Conservation (phyloP, 2,797 vertebrate genomes). For the Margarornis squamiger region DNA sequence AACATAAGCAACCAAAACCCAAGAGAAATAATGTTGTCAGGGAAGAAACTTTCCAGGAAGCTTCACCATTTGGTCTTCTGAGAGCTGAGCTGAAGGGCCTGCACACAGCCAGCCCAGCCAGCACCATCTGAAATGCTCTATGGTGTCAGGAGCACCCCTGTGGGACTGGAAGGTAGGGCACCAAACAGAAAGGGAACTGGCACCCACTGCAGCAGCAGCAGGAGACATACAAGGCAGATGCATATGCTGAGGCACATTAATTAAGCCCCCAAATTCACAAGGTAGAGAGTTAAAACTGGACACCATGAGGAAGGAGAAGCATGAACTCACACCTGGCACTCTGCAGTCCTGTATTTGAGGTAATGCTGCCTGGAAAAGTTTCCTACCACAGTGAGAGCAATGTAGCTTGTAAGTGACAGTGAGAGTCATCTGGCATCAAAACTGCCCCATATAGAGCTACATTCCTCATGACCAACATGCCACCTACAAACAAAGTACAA, state of each 20-base stretch:
- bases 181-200: not conserved
- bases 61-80: not conserved
- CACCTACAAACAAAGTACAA: constrained; percentile 7
- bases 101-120: not conserved
- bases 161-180: not conserved
- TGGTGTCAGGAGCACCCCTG: fast-evolving
- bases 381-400: not conserved
- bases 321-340: not conserved
- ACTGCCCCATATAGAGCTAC: not conserved
- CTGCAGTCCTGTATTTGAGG: not conserved
- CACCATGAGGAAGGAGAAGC: not conserved
- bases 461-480: constrained; percentile 20
- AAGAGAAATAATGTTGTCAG: not conserved
- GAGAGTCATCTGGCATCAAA: not conserved
- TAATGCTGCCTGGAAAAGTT: not conserved
- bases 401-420: not conserved
- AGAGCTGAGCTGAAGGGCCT: not conserved
- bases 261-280: not conserved
- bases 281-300: not conserved
- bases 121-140: not conserved
- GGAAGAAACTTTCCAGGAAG: not conserved
- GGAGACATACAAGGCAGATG: not conserved
- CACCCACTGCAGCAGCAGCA: not conserved
- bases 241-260: not conserved
- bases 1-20: not conserved